These are phyloP conservation scores for Penaeus monodon DNA, from an alignment of 2,888 invertebrate species.

Conservation along the genomic window DNA sequence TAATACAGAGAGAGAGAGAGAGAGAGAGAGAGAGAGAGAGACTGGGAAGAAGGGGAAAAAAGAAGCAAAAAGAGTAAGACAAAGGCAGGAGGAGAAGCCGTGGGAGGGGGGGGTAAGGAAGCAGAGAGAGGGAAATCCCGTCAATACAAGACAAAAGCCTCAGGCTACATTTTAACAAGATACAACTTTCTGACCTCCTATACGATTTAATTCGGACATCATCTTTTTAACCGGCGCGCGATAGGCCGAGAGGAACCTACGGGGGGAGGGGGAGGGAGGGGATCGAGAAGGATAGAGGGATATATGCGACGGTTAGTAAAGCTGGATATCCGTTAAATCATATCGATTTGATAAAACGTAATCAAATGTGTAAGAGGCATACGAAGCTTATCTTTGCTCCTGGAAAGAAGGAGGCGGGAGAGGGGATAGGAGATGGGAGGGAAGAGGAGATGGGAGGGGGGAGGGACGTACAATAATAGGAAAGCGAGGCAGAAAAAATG, in stretches of 20 bases:
- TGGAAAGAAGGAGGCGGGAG: background rate
- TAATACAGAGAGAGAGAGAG: background rate
- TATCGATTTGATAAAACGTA: background rate
- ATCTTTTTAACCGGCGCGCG: background rate
- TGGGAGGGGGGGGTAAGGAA: background rate
- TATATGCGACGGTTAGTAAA: background rate
- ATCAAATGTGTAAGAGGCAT: background rate
- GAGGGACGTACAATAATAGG: background rate
- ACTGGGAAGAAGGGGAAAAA: background rate
- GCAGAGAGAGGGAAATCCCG: background rate
- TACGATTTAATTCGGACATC: slow-evolving; percentile 17
- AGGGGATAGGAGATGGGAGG: background rate
- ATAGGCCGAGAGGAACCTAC: background rate
- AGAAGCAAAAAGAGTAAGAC: no score
- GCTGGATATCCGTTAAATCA: background rate
- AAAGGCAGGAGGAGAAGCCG: no score
- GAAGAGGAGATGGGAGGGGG: background rate
- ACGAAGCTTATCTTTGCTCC: background rate
- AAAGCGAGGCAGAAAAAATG: background rate
- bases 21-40: background rate
- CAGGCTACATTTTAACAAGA: slow-evolving; percentile 31
- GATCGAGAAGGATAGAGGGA: background rate
- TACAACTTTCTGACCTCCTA: slow-evolving; percentile 14
- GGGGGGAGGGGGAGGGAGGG: background rate
- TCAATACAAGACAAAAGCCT: slow-evolving; percentile 7